Evolutionary conservation across 2,888 invertebrate species (phyloP).

Genomic region (Zelleria hepariella): DNA sequence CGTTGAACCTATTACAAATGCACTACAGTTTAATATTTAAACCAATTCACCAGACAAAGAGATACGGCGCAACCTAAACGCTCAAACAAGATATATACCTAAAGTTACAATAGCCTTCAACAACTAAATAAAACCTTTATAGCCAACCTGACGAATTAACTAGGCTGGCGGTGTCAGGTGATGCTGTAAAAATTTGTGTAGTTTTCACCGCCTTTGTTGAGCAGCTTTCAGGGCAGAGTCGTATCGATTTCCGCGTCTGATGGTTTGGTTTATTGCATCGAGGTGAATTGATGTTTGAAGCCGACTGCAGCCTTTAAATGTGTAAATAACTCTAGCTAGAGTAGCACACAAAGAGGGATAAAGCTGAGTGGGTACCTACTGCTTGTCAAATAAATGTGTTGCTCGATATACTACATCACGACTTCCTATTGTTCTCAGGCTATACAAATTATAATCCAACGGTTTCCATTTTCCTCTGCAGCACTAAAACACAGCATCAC

Average conservation of each 20-base stretch:
- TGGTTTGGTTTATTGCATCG: not conserved
- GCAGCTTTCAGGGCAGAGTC: not conserved
- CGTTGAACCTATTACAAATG: not conserved
- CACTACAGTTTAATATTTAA: not conserved
- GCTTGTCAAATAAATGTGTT: not conserved
- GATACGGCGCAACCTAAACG: not conserved
- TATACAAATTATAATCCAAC: constrained; percentile 33
- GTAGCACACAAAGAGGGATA: not conserved
- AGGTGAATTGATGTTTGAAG: no score
- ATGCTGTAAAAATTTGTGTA: not conserved
- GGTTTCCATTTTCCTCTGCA: constrained; percentile 24
- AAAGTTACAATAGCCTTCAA: not conserved
- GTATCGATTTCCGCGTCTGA: not conserved
- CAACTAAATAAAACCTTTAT: not conserved
- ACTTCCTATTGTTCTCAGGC: constrained; percentile 34
- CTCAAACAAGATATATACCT: no score
- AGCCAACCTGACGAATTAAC: not conserved
- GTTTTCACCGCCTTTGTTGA: not conserved
- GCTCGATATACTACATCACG: constrained; percentile 5
- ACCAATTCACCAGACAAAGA: not conserved
- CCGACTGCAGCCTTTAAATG: not conserved
- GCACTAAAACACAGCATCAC: constrained; percentile 41
- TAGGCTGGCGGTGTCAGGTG: not conserved
- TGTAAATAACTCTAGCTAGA: not conserved
- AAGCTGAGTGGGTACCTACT: not conserved